Percentiles rank a stretch among this genome's conserved stretches.
These are phyloP conservation scores for Eristalis pertinax DNA, from an alignment of 2,888 invertebrate genomes.

Conservation along the genomic window DNA sequence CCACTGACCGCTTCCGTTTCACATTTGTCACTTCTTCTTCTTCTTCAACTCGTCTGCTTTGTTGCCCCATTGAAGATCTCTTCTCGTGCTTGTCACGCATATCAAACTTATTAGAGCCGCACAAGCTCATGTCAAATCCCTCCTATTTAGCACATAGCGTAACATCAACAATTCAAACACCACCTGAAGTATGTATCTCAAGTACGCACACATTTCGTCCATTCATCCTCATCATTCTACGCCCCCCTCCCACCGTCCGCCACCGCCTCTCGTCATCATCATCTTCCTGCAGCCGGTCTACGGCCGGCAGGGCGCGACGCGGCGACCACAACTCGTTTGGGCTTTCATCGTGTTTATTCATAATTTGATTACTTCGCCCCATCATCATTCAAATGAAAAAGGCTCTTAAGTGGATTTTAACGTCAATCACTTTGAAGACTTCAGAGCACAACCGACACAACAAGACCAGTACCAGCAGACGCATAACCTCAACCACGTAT, in stretches of 20 bases:
- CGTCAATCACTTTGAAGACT: slow-evolving; percentile 72
- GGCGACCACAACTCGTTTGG: background rate
- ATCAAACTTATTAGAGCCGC: background rate
- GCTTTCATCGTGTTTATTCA: slow-evolving; percentile 57
- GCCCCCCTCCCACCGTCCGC: background rate
- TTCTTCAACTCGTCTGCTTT: background rate
- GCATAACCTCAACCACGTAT: background rate
- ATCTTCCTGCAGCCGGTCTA: background rate
- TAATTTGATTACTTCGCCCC: slow-evolving; percentile 72
- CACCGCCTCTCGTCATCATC: background rate
- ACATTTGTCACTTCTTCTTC: background rate
- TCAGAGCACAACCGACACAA: slow-evolving; percentile 64
- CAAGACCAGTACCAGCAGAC: slow-evolving; percentile 14
- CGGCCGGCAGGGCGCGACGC: background rate
- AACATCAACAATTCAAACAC: slow-evolving; percentile 60
- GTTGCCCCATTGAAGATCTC: background rate
- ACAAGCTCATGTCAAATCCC: slow-evolving; percentile 41
- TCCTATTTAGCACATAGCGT: slow-evolving; percentile 24
- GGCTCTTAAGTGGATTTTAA: slow-evolving; percentile 72
- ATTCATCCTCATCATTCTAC: slow-evolving; percentile 17
- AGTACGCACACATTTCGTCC: slow-evolving; percentile 54
- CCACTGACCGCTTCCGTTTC: background rate
- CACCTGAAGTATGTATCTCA: slow-evolving; percentile 65
- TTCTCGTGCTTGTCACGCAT: background rate
- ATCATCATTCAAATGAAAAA: slow-evolving; percentile 69